Evolutionary conservation across 2,113 vertebrate genomes (phyloP).

Genomic region (Caloenas nicobarica): DNA sequence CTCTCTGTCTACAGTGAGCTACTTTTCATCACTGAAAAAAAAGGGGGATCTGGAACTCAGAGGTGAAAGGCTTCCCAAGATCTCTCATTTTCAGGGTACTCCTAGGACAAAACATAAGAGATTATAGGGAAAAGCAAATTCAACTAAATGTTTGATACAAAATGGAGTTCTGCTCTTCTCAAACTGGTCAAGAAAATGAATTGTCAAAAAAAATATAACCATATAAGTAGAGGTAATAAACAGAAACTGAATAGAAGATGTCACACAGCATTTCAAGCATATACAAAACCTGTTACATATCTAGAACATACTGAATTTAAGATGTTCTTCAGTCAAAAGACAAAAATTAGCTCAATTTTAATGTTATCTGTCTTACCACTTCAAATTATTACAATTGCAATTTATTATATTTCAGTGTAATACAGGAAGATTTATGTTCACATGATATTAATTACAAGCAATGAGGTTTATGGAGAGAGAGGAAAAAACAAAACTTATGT

Average conservation of each 20-base stretch:
- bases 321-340: not conserved
- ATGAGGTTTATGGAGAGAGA: not conserved
- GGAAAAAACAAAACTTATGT: not conserved
- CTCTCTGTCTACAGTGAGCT: not conserved
- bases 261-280: not conserved
- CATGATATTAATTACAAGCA: not conserved
- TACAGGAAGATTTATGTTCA: not conserved
- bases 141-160: not conserved
- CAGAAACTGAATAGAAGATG: not conserved
- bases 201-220: not conserved
- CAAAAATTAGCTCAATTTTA: not conserved
- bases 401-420: not conserved
- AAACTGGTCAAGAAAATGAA: not conserved
- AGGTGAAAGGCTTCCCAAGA: not conserved
- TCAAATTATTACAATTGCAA: not conserved
- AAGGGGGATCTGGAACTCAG: not conserved
- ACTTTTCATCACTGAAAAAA: not conserved
- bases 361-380: not conserved
- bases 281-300: not conserved
- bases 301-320: not conserved
- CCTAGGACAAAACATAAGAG: not conserved
- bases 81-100: not conserved
- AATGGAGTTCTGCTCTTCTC: not conserved
- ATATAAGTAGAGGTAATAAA: not conserved
- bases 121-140: not conserved